Percentiles rank a stretch among this genome's conserved stretches.
These are phyloP conservation scores for Camelus bactrianus DNA, from an alignment of 2,113 vertebrate species.

Conservation along the genomic window DNA sequence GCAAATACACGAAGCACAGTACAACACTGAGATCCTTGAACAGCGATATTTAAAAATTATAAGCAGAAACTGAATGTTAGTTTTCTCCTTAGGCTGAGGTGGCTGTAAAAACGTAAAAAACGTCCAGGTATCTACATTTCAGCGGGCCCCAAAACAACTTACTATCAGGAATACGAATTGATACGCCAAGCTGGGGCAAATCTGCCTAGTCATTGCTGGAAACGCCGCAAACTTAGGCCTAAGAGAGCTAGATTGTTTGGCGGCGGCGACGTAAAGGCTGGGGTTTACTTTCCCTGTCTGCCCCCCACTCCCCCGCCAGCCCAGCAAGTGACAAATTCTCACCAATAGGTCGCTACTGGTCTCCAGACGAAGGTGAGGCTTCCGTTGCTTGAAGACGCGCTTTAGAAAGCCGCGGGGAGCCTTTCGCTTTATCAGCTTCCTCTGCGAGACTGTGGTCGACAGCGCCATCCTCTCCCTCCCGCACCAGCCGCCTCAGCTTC, in stretches of 20 bases:
- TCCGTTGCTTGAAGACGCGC: slow-evolving; percentile 82
- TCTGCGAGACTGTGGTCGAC: background rate
- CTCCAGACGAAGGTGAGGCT: slow-evolving; percentile 83
- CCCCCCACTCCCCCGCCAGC: background rate
- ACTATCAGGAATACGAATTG: background rate
- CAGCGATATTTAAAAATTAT: background rate
- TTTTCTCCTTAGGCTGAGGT: background rate
- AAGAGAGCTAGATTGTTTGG: accelerated
- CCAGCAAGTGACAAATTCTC: slow-evolving; percentile 62
- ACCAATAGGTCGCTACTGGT: slow-evolving; percentile 86
- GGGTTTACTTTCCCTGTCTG: too few relatives aligned
- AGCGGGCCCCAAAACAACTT: background rate
- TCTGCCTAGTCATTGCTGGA: background rate
- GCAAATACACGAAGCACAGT: background rate
- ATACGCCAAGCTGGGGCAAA: background rate
- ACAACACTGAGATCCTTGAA: background rate
- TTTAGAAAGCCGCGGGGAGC: slow-evolving; percentile 83
- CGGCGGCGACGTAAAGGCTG: too few relatives aligned
- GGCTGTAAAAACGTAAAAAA: background rate
- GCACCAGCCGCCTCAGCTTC: background rate
- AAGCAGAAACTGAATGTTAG: background rate
- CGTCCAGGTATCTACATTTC: background rate
- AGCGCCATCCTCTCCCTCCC: slow-evolving; percentile 16
- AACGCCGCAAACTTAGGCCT: background rate
- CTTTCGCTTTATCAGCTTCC: slow-evolving; percentile 70